Percentiles rank a stretch among this genome's conserved stretches.
These are phyloP conservation scores for Bubo bubo DNA, from an alignment of 2,113 vertebrate genomes.

Conservation along the genomic window DNA sequence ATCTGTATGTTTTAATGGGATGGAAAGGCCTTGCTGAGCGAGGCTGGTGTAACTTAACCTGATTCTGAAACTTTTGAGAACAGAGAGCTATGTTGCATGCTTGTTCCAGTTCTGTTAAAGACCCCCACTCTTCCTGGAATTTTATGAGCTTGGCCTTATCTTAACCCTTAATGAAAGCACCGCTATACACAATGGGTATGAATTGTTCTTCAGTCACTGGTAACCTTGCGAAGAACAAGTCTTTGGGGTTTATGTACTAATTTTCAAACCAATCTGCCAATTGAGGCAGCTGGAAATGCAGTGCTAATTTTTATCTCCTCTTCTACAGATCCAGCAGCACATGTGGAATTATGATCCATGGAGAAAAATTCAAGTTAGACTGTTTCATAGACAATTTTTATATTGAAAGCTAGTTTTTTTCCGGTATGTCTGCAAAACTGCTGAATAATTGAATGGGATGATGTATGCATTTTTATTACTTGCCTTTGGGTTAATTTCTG, in stretches of 20 bases:
- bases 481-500: slow-evolving; percentile 66
- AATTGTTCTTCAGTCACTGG: not conserved
- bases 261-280: not conserved
- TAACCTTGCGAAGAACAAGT: not conserved
- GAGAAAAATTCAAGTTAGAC: slow-evolving; percentile 51
- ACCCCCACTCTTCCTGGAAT: not conserved
- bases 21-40: not conserved
- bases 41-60: not conserved
- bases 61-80: not conserved
- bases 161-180: not conserved
- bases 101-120: not conserved
- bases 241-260: not conserved
- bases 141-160: not conserved
- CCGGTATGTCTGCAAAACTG: slow-evolving; percentile 77
- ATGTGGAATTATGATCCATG: slow-evolving; percentile 79
- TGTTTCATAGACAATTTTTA: slow-evolving; percentile 77
- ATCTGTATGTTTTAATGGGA: not conserved
- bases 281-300: not conserved
- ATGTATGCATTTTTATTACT: slow-evolving; percentile 64
- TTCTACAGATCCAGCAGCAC: slow-evolving; percentile 71
- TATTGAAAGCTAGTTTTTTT: slow-evolving; percentile 75
- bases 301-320: slow-evolving; percentile 16
- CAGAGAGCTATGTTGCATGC: not conserved
- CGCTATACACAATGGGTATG: accelerated
- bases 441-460: slow-evolving; percentile 73